Evolutionary conservation across 1,140 invertebrate species (phyloP), one percentile per base, ranked within the genome.

Genomic region (Drosophila pandora): DNA sequence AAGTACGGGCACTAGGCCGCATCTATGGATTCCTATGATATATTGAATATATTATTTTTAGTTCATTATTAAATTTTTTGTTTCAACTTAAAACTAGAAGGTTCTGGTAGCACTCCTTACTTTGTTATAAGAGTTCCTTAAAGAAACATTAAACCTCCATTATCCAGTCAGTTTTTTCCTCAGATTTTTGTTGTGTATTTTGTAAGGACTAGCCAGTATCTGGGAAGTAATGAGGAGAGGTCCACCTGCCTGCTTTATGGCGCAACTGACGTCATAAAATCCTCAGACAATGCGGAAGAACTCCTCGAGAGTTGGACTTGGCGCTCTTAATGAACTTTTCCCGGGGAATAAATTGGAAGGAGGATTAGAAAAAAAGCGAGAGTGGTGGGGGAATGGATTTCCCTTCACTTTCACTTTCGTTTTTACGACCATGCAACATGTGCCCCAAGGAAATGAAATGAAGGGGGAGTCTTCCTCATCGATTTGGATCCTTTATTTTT

Each of bases 341-440:
- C 53, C 10, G 9, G 53, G 52, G 47, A 28, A 57, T 58, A 50
- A 71, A 53, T 32, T 22, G 2, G 48, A 23, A 28, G 62, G 25
- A 47, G n/a, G 34, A 43, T 39, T 32, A 50, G 45, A 49, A 49
- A 55, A 55, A 37, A 41, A n/a, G 13, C 3, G 13, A 43, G 13
- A 43, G 13, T 6, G 41, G 13, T 25, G 62, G 30, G 3, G 4
- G 41, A 50, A 17, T 48, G 58, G 28, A 25, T 17, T 30, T 60
- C 30, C 61, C 48, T 69, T 70, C 25, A 13, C 68, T 70, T 73
- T 73, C 52, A 55, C 34, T 57, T 69, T 70, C 32, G 12, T 56
- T 70, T 73, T 73, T 57, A 64, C 53, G 71, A 73, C 69, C 53
- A 55, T 54, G 69, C 70, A 73, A 73, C 58, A 73, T 73, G 58